phyloP scores from a whole-genome alignment of 37 sponge, comb jelly and placozoan species.

The Haliclona indistincta region DNA sequence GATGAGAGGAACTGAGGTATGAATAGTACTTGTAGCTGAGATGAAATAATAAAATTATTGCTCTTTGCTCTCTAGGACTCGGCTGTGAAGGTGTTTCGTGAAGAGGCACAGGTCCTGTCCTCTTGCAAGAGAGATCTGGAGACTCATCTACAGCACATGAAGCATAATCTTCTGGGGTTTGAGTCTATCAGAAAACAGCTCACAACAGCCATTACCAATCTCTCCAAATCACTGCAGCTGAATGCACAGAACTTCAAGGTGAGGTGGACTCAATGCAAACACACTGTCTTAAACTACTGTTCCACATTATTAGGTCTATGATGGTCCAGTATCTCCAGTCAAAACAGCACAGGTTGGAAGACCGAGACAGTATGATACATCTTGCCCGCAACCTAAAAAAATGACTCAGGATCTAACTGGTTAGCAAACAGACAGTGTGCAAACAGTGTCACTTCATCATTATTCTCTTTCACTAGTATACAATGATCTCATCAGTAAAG shows the following conservation, averaged over 20 bases:
- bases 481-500: too few relatives aligned
- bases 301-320: neutral
- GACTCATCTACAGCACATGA: constrained; percentile 29
- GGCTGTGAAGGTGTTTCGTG: constrained; percentile 22
- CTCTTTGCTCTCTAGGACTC: constrained; percentile 11
- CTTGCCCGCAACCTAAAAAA: neutral
- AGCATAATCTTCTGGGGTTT: constrained; percentile 32
- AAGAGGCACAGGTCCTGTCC: constrained; percentile 42
- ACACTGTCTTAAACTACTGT: neutral
- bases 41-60: neutral
- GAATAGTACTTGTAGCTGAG: neutral
- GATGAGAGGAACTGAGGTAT: neutral
- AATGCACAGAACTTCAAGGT: constrained; percentile 71
- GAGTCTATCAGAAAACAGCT: constrained; percentile 31
- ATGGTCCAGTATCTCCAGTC: constrained; percentile 5
- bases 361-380: constrained; percentile 11
- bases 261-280: too few relatives aligned
- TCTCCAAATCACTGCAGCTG: constrained; percentile 44
- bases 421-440: too few relatives aligned
- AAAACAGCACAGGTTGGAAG: neutral
- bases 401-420: neutral
- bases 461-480: too few relatives aligned
- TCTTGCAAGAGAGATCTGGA: constrained; percentile 34
- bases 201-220: constrained; percentile 22
- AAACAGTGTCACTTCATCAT: too few relatives aligned